phyloP scores from a whole-genome alignment of 2,888 invertebrate species.

The Sminthurinus aureus region DNA sequence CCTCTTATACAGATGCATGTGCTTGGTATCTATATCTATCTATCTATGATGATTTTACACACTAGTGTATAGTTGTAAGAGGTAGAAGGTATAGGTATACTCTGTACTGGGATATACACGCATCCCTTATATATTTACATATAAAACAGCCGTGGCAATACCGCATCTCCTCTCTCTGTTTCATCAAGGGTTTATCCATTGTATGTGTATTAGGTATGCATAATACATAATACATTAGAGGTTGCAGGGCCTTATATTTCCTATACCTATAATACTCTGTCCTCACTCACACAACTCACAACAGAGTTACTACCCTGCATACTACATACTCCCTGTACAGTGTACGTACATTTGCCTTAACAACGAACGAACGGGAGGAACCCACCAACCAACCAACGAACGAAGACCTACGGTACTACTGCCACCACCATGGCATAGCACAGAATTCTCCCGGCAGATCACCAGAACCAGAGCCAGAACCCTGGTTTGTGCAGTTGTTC shows the following conservation, averaged over 20 bases:
- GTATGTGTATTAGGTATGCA: neutral
- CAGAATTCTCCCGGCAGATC: neutral
- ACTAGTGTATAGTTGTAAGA: neutral
- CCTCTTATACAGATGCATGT: no score
- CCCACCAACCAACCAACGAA: neutral
- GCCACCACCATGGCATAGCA: neutral
- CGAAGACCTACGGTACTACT: neutral
- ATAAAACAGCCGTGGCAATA: neutral
- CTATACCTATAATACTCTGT: no score
- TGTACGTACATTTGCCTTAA: no score
- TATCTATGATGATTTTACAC: neutral
- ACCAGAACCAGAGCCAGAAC: neutral
- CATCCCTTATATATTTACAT: neutral
- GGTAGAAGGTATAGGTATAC: no score
- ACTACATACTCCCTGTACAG: no score
- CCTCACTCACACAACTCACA: no score
- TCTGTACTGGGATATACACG: no score
- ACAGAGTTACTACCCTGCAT: no score
- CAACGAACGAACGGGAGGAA: no score
- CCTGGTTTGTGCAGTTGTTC: neutral
- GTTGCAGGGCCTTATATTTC: no score
- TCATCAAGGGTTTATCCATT: neutral
- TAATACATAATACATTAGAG: no score
- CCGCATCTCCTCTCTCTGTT: neutral
- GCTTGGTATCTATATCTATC: neutral